Evolutionary conservation across 2,888 invertebrate species (phyloP), one percentile per base, ranked within the genome.

Genomic region (Xestia ashworthii): DNA sequence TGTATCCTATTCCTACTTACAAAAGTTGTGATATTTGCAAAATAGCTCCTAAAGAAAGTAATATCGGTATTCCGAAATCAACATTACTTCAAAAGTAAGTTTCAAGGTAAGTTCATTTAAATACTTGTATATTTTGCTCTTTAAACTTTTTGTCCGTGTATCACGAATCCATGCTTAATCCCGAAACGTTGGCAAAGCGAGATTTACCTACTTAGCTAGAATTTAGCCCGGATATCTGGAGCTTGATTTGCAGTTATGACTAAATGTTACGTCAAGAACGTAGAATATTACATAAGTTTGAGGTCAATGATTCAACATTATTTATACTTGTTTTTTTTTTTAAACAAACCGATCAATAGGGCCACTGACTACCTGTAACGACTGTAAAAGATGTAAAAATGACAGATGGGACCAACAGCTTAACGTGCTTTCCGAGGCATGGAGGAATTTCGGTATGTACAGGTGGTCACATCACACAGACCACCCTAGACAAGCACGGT

Each of bases 141-240:
- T 8, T 19, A 16, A 74, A 50, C 8, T 46, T 5, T 8, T 11
- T 5, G 38, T 9, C 74, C 11, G 78, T 88, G 19, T 84, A 46
- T 72, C 78, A 64, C 73, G 12, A 1, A 12, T 38, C 32, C 22
- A 12, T 48, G 69, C 78, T 77, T 82, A 77, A 82, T 84, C 60
- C 81, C 48, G 32, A 79, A 84, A 67, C 82, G 89, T 84, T 84
- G 83, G 86, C 82, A 86, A 76, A 85, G 87, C 80, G 83, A 88
- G 87, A 90, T 90, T 86, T 87, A 87, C 80, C 87, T 87, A 87
- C 88, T 89, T 87, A 89, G 76, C 65, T 71, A 81, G 85, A 81
- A 87, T 88, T 84, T 82, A 76, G 67, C 75, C 44, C 3, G 53
- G 50, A 48, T 77, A 70, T 76, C 73, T 76, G 74, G 48, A 71